These are phyloP conservation scores for Lepidurus packardi DNA, from an alignment of 1,140 invertebrate genomes.

Conservation along the genomic window DNA sequence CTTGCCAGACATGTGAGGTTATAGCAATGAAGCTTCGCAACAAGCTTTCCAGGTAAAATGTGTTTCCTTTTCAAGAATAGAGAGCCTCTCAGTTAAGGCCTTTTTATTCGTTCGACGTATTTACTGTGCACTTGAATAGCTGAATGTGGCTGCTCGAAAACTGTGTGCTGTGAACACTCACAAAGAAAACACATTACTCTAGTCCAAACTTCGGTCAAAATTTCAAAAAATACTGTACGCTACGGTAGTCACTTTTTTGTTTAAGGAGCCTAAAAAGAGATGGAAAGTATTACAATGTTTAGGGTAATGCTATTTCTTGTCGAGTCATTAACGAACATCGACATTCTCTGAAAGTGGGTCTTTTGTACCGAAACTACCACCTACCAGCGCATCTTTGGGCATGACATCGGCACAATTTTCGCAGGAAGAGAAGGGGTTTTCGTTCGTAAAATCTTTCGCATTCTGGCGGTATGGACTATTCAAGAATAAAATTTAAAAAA, in stretches of 20 bases:
- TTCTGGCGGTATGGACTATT: no score
- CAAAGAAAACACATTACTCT: no score
- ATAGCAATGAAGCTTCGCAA: background rate
- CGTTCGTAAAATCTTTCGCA: no score
- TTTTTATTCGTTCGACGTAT: background rate
- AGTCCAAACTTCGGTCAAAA: no score
- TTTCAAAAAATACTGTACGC: no score
- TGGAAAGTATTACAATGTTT: no score
- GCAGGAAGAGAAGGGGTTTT: background rate
- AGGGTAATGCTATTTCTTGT: background rate
- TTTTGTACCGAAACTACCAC: background rate
- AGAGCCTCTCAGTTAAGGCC: background rate
- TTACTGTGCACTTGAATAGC: background rate
- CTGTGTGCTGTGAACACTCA: background rate
- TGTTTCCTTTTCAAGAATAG: background rate
- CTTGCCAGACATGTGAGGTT: no score
- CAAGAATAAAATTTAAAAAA: no score
- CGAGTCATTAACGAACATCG: background rate
- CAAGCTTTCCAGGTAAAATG: slow-evolving; percentile 10
- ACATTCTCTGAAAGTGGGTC: background rate
- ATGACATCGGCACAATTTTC: background rate
- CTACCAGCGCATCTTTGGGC: background rate
- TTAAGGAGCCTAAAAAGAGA: no score
- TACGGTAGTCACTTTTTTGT: no score
- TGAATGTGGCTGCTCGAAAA: background rate